phyloP scores from a whole-genome alignment of 2,113 vertebrate species.

The Bubalus kerabau region DNA sequence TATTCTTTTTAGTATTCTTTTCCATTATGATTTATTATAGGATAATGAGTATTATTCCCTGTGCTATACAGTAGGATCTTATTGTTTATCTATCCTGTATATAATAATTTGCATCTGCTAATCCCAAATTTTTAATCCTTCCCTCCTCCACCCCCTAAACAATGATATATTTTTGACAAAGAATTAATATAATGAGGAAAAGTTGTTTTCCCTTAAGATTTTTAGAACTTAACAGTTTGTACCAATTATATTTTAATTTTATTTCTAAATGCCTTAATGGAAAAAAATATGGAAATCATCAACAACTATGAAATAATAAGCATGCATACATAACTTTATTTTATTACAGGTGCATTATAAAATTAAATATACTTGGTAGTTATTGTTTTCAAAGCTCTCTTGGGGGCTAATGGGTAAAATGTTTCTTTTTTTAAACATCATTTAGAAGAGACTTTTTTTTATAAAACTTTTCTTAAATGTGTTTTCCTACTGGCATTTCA shows the following conservation, averaged over 20 bases:
- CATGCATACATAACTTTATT: neutral
- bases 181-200: neutral
- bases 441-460: slow-evolving; percentile 7
- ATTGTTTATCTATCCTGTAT: neutral
- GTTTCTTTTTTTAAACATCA: neutral
- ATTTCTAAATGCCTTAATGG: neutral
- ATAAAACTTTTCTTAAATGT: neutral
- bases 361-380: neutral
- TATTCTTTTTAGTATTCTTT: neutral
- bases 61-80: neutral
- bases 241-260: slow-evolving; percentile 23
- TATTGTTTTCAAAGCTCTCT: neutral
- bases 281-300: neutral
- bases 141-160: neutral
- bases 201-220: neutral
- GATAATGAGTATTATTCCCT: neutral
- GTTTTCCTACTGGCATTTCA: neutral
- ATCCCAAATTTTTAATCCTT: neutral
- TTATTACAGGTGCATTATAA: neutral
- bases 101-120: neutral
- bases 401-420: neutral
- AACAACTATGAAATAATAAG: neutral
- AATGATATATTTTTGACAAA: neutral
- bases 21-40: neutral
- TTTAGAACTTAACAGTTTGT: neutral